These are phyloP conservation scores for Numida meleagris DNA, from an alignment of 2,113 vertebrate species.

Conservation along the genomic window DNA sequence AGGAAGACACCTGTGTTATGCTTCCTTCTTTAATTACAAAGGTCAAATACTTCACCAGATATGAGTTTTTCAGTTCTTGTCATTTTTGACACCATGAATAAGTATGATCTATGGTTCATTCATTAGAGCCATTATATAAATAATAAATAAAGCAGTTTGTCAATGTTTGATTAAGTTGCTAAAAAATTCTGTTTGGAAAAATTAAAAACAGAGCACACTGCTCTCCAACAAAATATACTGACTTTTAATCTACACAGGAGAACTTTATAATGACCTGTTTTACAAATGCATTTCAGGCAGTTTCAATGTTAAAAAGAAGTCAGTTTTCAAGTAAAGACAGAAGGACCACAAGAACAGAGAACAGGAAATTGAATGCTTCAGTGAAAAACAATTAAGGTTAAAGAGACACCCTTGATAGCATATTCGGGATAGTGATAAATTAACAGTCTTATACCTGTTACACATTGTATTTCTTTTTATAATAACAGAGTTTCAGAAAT, in stretches of 20 bases:
- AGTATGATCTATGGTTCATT: constrained; percentile 58
- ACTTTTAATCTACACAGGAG: not conserved
- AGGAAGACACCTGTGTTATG: constrained; percentile 73
- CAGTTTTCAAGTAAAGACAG: not conserved
- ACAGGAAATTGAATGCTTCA: constrained; percentile 49
- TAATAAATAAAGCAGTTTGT: constrained; percentile 65
- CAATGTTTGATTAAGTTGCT: constrained; percentile 49
- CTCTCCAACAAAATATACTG: not conserved
- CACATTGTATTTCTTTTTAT: constrained; percentile 17
- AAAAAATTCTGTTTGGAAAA: constrained; percentile 6
- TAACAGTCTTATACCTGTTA: not conserved
- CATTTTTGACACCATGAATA: constrained; percentile 50
- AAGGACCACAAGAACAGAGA: not conserved
- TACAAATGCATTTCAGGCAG: not conserved
- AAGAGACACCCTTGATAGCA: not conserved
- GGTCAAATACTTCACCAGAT: constrained; percentile 53
- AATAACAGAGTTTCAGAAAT: not conserved
- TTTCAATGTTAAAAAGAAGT: constrained; percentile 13
- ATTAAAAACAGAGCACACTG: not conserved
- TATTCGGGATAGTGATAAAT: constrained; percentile 18
- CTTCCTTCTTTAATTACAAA: constrained; percentile 60
- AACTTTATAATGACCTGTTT: not conserved
- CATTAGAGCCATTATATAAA: constrained; percentile 62
- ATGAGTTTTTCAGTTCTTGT: constrained; percentile 48
- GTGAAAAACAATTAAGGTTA: constrained; percentile 54